phyloP scores from a whole-genome alignment of 2,113 vertebrate genomes.

The Chamaea fasciata region DNA sequence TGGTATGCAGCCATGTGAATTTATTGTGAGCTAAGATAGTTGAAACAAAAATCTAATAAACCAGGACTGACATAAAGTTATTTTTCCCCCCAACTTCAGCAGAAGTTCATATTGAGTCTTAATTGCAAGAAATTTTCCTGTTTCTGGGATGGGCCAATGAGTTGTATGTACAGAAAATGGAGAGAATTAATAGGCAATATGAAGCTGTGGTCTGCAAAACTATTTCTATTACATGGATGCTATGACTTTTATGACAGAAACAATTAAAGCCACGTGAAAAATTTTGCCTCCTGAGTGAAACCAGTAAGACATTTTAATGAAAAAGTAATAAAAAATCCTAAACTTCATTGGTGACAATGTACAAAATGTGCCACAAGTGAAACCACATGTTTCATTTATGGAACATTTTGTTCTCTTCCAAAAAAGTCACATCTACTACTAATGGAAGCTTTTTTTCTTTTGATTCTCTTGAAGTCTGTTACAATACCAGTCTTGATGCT shows the following conservation, averaged over 20 bases:
- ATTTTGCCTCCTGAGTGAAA: conserved; percentile 62
- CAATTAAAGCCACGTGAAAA: conserved; percentile 64
- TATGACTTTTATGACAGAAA: conserved; percentile 62
- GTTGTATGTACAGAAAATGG: conserved; percentile 13
- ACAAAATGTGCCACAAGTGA: conserved; percentile 58
- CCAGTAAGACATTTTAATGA: conserved; percentile 61
- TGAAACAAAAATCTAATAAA: conserved; percentile 12
- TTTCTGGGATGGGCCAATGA: background rate
- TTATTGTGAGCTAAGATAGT: background rate
- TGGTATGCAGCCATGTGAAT: background rate
- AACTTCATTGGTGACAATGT: conserved; percentile 58
- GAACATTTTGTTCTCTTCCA: conserved; percentile 51
- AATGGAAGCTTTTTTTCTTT: background rate
- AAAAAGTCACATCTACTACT: conserved; percentile 39
- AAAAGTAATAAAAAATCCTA: conserved; percentile 61
- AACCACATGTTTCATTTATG: conserved; percentile 59
- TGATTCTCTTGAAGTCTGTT: background rate
- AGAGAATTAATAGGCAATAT: conserved; percentile 9
- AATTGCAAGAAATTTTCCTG: background rate
- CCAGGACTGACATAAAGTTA: background rate
- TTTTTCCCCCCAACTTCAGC: background rate
- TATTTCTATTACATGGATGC: conserved; percentile 56
- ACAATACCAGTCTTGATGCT: background rate
- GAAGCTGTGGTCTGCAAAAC: conserved; percentile 37
- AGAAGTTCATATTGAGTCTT: background rate